Conservation (phyloP, 2,888 invertebrate species). For the Teinopalpus imperialis region DNA sequence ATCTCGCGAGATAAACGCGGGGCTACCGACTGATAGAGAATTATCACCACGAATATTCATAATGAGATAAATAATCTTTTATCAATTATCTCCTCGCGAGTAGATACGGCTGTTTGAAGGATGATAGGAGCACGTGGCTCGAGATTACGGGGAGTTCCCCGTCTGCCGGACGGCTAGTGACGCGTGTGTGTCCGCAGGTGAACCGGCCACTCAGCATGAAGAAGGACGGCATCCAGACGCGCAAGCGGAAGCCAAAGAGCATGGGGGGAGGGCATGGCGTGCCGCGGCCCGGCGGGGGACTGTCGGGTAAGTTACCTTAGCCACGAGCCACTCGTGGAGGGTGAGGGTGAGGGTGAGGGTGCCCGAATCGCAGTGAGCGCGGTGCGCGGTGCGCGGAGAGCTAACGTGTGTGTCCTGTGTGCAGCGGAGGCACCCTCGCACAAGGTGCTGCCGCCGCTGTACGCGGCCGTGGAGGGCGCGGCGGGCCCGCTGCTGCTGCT, state of each 20-base stretch:
- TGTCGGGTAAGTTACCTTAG: constrained; percentile 55
- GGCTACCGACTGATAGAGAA: constrained; percentile 81
- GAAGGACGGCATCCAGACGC: constrained; percentile 98
- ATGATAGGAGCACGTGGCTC: constrained; percentile 69
- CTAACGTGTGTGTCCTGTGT: constrained; percentile 52
- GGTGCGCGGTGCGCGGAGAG: constrained; percentile 20
- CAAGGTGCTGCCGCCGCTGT: constrained; percentile 75
- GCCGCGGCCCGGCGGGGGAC: constrained; percentile 49
- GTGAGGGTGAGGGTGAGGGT: too few species aligned
- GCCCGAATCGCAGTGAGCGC: neutral
- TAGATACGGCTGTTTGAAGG: constrained; percentile 79
- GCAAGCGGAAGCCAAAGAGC: constrained; percentile 95
- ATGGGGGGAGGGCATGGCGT: constrained; percentile 65
- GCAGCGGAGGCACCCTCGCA: constrained; percentile 67
- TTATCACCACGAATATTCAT: constrained; percentile 81
- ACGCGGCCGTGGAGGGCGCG: constrained; percentile 66
- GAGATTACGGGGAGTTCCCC: constrained; percentile 70
- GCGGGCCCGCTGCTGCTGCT: constrained; percentile 53
- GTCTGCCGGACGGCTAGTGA: constrained; percentile 35
- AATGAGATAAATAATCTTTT: constrained; percentile 82
- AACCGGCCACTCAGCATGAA: constrained; percentile 98
- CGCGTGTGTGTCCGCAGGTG: constrained; percentile 82
- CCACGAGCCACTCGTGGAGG: neutral
- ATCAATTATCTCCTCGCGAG: constrained; percentile 77
- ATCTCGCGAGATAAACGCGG: constrained; percentile 78